Evolutionary conservation across 2,888 invertebrate species (phyloP), one percentile per base, ranked within the genome.

Genomic region (Brenthis hecate): DNA sequence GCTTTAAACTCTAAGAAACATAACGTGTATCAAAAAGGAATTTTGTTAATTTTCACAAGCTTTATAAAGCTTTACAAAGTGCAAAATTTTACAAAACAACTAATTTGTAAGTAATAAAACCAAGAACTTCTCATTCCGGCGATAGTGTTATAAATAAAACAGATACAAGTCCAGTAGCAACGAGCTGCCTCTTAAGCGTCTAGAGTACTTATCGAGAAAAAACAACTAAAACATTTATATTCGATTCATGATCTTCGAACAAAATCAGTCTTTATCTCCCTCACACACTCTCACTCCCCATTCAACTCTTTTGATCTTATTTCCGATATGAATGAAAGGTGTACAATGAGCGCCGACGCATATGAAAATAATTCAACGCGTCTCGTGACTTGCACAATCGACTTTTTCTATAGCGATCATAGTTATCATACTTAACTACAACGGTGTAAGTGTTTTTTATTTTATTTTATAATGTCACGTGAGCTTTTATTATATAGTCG

Each of bases 171-270:
- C 85, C 88, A 82, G 88, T 87, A 88, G 88, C 88, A 73, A 76
- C 76, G 77, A 82, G 78, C 86, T 85, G 88, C 86, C 86, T 80
- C 82, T 76, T 78, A 78, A 77, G 77, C 78, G 78, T 23, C 76
- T 74, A 73, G 77, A 73, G 79, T 80, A 83, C 85, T 86, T 85
- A 85, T 81, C 82, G 76, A 76, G 75, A 75, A 82, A 84, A 83
- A 83, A 82, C 84, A 81, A 83, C 83, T 76, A 81, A 80, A 81
- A 86, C 88, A 88, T 88, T 87, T 88, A 88, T n/a, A 88, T 83
- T 86, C 84, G 83, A 85, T 88, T 88, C 87, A 43, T 43, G 87
- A 89, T 88, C 87, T 84, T 78, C 81, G 80, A 81, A 86, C 81
- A 85, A 83, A 85, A 88, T 87, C 86, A 43, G 36, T 11, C 8